Percentiles rank a stretch among this genome's conserved stretches.
Conservation (phyloP, 2,888 invertebrate species). For the Theretra japonica region DNA sequence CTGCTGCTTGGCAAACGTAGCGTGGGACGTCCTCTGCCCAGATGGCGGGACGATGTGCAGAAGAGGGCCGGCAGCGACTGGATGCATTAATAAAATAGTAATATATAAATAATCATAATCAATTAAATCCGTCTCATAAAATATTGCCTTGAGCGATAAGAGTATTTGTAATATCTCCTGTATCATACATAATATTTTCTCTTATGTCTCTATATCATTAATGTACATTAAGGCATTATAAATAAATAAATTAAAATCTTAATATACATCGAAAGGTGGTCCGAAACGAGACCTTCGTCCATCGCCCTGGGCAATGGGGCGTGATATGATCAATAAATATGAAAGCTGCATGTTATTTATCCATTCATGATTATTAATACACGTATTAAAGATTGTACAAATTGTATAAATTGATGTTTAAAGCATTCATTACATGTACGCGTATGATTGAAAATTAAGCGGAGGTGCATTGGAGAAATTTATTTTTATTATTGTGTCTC, state of each 20-base stretch:
- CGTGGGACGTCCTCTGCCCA: too few species aligned
- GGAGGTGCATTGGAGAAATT: not conserved
- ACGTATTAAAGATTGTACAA: constrained; percentile 1
- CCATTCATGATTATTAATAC: constrained; percentile 21
- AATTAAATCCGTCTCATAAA: too few species aligned
- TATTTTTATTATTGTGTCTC: not conserved
- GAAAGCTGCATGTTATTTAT: constrained; percentile 1
- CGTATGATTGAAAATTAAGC: constrained; percentile 22
- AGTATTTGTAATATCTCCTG: too few species aligned
- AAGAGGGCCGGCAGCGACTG: too few species aligned
- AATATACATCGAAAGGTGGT: not conserved
- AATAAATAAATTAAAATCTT: not conserved
- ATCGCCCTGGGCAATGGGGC: constrained; percentile 10
- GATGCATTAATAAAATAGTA: too few species aligned
- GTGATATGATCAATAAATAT: constrained; percentile 18
- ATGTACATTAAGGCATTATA: too few species aligned
- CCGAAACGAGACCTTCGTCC: not conserved
- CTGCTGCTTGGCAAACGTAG: too few species aligned
- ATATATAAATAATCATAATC: too few species aligned
- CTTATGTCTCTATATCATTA: too few species aligned
- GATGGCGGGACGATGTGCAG: too few species aligned
- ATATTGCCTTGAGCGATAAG: too few species aligned
- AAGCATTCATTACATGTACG: not conserved
- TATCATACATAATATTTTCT: too few species aligned
- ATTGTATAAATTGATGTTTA: constrained; percentile 14